A percentile compares a stretch with the other conserved stretches of the same genome.
phyloP scores from a whole-genome alignment of 2,888 invertebrate genomes.

The Sepioteuthis lessoniana region DNA sequence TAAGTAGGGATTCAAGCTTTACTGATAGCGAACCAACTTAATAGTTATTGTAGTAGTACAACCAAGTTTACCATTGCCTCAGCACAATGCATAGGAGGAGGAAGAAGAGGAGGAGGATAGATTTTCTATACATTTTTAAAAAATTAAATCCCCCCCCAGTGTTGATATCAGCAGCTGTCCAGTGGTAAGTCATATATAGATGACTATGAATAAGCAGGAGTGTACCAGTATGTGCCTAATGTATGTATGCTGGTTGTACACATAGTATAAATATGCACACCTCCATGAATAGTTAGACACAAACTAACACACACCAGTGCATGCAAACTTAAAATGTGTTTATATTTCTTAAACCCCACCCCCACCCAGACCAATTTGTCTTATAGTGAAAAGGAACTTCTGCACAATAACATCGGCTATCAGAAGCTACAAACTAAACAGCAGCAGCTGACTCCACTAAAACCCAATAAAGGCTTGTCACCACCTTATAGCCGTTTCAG shows the following conservation, averaged over 20 bases:
- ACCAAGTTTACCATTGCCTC: conserved; percentile 33
- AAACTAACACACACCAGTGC: too few species aligned
- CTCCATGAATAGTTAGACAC: background rate
- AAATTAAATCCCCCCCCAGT: background rate
- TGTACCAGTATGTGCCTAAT: background rate
- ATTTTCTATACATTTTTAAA: background rate
- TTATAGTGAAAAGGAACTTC: background rate
- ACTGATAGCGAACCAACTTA: background rate
- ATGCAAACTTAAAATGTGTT: too few species aligned
- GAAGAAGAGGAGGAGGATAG: background rate
- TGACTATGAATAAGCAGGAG: background rate
- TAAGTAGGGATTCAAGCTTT: background rate
- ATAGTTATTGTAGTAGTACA: background rate
- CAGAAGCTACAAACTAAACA: background rate
- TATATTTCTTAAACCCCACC: background rate
- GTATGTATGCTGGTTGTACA: background rate
- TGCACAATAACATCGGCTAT: background rate
- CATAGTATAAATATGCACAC: background rate
- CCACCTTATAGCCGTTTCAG: background rate
- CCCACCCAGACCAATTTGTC: background rate
- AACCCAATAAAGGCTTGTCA: background rate
- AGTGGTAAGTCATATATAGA: background rate
- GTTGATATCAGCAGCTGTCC: conserved; percentile 43
- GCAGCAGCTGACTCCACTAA: too few species aligned
- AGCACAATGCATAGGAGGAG: background rate